Base-by-base conservation (phyloP, 2,113 vertebrate species). In the Caloenas nicobarica region DNA sequence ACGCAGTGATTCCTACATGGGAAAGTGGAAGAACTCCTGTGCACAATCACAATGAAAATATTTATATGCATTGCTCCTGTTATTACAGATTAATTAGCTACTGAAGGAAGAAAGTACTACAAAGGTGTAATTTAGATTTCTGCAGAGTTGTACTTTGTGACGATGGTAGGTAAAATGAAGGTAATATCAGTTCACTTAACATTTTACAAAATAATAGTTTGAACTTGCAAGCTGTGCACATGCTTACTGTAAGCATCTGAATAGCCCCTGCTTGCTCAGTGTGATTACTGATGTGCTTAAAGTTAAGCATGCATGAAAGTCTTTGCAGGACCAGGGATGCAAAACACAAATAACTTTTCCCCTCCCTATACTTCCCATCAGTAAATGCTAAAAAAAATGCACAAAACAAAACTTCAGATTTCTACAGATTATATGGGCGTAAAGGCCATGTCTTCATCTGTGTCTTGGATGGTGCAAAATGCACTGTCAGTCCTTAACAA, bases 41-140 rank as follows among this genome's bases (percentile, higher is more conserved):
- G 23, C 71, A 42, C 0, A 0, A 69, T 76, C 60, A 36, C 60
- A 90, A 79, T 33, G 61, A 57, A 89, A 94, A 91, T 25, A 28
- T 83, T 92, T 71, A 62, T 26, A 48, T n/a, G 42, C 58, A 42
- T 92, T 29, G 65, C 26, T 93, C 50, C 77, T 84, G 36, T 66
- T 79, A 72, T 53, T 91, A 33, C 10, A 65, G 61, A 95, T 91
- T 40, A 81, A 89, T 91, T 86, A 73, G 57, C 31, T 66, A 16
- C 28, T 10, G 77, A 82, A 81, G 36, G 54, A 24, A 70, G 28
- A 86, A 85, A 87, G 50, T 57, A 19, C 50, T 76, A 57, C 53
- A 64, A 50, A 92, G 78, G 66, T 29, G 3, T 74, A 69, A 85
- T 80, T 92, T 93, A 42, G 40, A 82, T 88, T 93, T 96, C 78